Evolutionary conservation across 2,113 vertebrate genomes (phyloP).

Genomic region (Ursus arctos): DNA sequence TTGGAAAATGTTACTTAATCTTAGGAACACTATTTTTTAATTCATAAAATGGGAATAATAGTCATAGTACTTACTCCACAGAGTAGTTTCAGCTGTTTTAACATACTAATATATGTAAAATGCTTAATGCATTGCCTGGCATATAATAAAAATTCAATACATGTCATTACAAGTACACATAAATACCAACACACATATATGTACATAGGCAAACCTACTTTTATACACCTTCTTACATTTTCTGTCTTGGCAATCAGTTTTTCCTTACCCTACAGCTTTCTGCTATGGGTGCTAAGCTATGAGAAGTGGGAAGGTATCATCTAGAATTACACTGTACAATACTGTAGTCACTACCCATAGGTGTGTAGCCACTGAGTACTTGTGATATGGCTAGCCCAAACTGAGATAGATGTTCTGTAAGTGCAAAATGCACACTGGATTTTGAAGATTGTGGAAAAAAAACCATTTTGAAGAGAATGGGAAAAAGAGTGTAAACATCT

Average conservation of each 20-base stretch:
- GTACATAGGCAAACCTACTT: background rate
- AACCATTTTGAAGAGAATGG: background rate
- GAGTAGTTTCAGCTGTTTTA: background rate
- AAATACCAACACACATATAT: background rate
- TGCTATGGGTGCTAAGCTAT: background rate
- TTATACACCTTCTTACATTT: background rate
- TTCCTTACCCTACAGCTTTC: background rate
- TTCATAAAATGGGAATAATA: background rate
- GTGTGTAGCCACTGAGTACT: background rate
- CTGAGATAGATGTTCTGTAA: background rate
- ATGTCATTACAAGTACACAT: background rate
- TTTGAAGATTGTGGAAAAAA: constrained; percentile 5
- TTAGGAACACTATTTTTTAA: background rate
- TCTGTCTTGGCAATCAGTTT: background rate
- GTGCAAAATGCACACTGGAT: background rate
- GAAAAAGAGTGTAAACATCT: background rate
- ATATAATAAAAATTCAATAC: background rate
- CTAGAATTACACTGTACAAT: background rate
- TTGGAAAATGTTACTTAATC: constrained; percentile 12
- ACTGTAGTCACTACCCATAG: background rate
- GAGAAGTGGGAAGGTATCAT: rapidly evolving
- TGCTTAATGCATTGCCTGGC: background rate
- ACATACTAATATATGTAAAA: background rate
- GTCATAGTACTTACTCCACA: background rate
- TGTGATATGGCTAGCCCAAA: background rate